Conservation (phyloP, 2,888 invertebrate species). For the Pheosia gnoma region DNA sequence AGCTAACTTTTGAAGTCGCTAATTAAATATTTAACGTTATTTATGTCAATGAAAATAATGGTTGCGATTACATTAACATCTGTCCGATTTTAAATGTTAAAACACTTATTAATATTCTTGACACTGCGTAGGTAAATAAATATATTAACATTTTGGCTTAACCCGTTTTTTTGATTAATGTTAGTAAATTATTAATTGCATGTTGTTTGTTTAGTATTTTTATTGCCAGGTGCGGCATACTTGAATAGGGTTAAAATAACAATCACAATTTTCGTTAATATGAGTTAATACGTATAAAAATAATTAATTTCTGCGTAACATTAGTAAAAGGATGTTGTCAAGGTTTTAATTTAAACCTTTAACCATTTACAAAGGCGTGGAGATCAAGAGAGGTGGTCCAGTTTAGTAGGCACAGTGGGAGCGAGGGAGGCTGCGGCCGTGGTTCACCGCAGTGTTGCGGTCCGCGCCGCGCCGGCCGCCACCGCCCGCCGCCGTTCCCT, state of each 20-base stretch:
- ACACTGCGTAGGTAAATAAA: neutral
- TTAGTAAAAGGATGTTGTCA: too few relatives aligned
- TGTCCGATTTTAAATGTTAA: conserved; percentile 5
- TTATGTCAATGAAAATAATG: conserved; percentile 7
- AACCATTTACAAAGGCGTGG: conserved; percentile 39
- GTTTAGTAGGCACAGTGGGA: conserved; percentile 44
- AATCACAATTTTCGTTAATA: too few relatives aligned
- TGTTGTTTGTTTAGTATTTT: too few relatives aligned
- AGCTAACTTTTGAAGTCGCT: neutral
- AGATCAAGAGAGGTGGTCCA: conserved; percentile 54
- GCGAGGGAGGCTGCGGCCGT: conserved; percentile 48
- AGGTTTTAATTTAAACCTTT: conserved; percentile 44
- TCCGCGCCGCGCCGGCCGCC: conserved; percentile 44
- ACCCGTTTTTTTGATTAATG: neutral
- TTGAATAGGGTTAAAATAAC: too few relatives aligned
- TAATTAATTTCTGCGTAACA: too few relatives aligned
- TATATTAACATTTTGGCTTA: neutral
- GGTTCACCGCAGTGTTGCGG: conserved; percentile 55
- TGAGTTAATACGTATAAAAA: too few relatives aligned
- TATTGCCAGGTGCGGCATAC: too few relatives aligned
- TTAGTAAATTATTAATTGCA: too few relatives aligned
- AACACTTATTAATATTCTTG: neutral
- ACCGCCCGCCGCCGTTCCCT: conserved; percentile 44
- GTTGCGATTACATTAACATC: conserved; percentile 6
- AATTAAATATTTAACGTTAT: conserved; percentile 8